phyloP scores from a whole-genome alignment of 2,113 vertebrate species.

The Rhegmatorhina hoffmannsi region DNA sequence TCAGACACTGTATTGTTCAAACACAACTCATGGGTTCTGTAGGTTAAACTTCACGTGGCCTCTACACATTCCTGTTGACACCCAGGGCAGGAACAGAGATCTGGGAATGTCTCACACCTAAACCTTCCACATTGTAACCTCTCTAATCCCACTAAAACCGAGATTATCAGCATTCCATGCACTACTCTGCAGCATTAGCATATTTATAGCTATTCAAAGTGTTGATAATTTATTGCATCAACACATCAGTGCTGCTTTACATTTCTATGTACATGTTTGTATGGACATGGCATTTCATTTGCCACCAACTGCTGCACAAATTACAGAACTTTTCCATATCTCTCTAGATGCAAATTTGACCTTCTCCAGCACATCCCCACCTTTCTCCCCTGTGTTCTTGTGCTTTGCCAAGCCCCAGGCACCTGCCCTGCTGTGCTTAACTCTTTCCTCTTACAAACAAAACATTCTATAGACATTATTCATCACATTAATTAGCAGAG shows the following conservation, averaged over 20 bases:
- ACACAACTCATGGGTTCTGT: neutral
- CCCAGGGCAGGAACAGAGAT: neutral
- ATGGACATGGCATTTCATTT: neutral
- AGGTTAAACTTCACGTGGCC: neutral
- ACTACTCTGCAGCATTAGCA: neutral
- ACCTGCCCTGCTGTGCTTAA: neutral
- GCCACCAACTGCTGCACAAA: neutral
- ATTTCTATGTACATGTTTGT: neutral
- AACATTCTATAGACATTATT: neutral
- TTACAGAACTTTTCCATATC: neutral
- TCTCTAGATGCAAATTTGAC: neutral
- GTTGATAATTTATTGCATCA: neutral
- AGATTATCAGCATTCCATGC: neutral
- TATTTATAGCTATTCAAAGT: neutral
- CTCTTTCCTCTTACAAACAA: neutral
- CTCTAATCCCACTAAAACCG: neutral
- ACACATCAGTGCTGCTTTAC: neutral
- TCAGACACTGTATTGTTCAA: neutral
- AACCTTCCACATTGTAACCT: neutral
- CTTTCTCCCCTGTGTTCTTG: neutral
- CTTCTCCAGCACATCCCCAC: neutral
- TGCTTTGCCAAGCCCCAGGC: neutral
- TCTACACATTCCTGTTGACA: rapidly evolving
- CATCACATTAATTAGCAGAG: neutral
- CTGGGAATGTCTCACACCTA: rapidly evolving